phyloP scores from a whole-genome alignment of 2,797 vertebrate species.

The Tamandua tetradactyla region DNA sequence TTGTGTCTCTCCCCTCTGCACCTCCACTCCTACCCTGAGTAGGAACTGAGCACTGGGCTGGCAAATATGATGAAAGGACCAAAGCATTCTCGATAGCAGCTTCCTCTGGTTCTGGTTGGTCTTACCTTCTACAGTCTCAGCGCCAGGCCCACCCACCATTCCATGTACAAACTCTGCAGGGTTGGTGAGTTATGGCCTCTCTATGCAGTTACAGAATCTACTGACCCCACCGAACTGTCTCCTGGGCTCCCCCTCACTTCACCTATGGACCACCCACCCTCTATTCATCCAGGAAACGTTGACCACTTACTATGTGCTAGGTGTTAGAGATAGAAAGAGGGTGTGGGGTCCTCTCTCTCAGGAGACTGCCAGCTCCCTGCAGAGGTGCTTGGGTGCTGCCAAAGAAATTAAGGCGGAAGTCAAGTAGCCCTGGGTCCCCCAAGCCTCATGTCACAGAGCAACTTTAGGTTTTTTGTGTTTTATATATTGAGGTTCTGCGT shows the following conservation, averaged over 20 bases:
- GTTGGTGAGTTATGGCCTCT: neutral
- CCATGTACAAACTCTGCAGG: neutral
- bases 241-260: too few species aligned
- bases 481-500: neutral
- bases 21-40: too few species aligned
- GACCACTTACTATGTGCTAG: neutral
- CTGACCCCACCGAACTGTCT: neutral
- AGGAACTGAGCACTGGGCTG: neutral
- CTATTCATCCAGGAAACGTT: neutral
- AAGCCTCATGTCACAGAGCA: neutral
- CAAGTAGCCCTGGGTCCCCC: too few species aligned
- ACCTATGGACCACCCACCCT: neutral
- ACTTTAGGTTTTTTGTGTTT: neutral
- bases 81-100: neutral
- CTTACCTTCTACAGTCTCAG: neutral
- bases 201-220: neutral
- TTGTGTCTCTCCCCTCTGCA: too few species aligned
- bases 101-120: constrained; percentile 11
- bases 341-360: too few species aligned
- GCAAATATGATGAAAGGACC: neutral
- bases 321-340: neutral
- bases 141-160: neutral
- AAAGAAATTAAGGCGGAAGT: neutral
- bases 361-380: neutral
- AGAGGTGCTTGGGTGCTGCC: neutral